Conservation (phyloP, 2,113 vertebrate genomes). For the Turnix velox region DNA sequence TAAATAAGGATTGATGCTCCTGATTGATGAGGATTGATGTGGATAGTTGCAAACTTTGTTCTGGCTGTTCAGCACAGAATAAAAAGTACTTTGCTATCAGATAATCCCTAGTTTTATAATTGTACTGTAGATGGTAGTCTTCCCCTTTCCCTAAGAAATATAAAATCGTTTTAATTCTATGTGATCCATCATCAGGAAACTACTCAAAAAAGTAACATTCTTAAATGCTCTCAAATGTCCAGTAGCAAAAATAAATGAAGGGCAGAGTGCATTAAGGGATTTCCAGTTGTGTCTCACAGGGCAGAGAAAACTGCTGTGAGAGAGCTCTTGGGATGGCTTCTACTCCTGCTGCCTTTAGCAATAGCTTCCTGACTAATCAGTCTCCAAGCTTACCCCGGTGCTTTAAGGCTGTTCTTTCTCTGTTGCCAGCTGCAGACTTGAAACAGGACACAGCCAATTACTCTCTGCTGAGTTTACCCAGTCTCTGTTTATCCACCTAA, state of each 20-base stretch:
- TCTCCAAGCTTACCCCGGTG: conserved; percentile 71
- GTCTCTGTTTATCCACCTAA: conserved; percentile 78
- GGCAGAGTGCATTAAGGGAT: conserved; percentile 67
- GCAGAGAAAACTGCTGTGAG: conserved; percentile 45
- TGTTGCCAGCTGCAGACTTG: conserved; percentile 71
- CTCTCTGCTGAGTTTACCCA: conserved; percentile 76
- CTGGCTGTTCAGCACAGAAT: neutral
- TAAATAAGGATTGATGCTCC: neutral
- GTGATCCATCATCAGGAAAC: conserved; percentile 69
- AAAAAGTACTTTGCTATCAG: neutral
- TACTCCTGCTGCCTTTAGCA: conserved; percentile 60
- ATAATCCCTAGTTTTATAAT: conserved; percentile 36
- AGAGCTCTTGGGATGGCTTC: conserved; percentile 37
- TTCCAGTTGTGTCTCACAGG: conserved; percentile 40
- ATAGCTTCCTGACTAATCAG: conserved; percentile 73
- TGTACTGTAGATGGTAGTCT: conserved; percentile 72
- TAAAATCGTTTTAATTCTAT: conserved; percentile 55
- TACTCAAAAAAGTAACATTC: conserved; percentile 56
- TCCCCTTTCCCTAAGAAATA: conserved; percentile 39
- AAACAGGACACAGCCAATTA: conserved; percentile 82
- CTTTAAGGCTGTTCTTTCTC: conserved; percentile 65
- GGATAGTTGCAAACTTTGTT: neutral
- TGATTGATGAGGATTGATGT: too few species aligned
- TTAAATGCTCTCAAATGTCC: conserved; percentile 71
- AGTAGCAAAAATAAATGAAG: conserved; percentile 73